Conservation (phyloP, 2,888 invertebrate genomes). For the Acanthosepion pharaonis region DNA sequence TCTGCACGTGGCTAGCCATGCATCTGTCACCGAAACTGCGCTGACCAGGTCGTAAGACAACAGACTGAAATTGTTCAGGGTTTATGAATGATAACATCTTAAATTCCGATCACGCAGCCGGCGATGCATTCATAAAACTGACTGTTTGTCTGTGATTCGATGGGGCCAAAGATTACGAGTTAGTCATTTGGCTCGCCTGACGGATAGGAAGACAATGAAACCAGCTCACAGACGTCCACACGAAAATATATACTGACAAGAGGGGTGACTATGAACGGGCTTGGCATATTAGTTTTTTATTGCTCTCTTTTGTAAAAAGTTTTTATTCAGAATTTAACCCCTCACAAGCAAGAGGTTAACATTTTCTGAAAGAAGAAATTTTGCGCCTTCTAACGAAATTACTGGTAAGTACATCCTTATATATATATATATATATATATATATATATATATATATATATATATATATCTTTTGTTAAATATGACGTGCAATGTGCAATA, state of each 20-base stretch:
- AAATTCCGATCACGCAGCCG: neutral
- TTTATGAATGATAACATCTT: neutral
- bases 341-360: neutral
- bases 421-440: no score
- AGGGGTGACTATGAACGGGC: neutral
- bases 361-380: no score
- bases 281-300: neutral
- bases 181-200: neutral
- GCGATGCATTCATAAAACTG: neutral
- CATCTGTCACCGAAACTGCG: neutral
- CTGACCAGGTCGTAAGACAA: neutral
- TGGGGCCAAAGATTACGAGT: slow-evolving; percentile 2
- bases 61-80: neutral
- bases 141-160: slow-evolving; percentile 9
- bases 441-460: no score
- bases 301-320: neutral
- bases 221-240: neutral
- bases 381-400: no score
- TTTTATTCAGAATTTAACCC: neutral
- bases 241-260: neutral
- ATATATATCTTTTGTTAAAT: no score
- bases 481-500: no score
- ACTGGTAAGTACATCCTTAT: no score
- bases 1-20: neutral
- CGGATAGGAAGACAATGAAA: no score